A percentile compares a stretch with the other conserved stretches of the same genome.
Conservation (phyloP, 2,113 vertebrate genomes). For the Porphyrio hochstetteri region DNA sequence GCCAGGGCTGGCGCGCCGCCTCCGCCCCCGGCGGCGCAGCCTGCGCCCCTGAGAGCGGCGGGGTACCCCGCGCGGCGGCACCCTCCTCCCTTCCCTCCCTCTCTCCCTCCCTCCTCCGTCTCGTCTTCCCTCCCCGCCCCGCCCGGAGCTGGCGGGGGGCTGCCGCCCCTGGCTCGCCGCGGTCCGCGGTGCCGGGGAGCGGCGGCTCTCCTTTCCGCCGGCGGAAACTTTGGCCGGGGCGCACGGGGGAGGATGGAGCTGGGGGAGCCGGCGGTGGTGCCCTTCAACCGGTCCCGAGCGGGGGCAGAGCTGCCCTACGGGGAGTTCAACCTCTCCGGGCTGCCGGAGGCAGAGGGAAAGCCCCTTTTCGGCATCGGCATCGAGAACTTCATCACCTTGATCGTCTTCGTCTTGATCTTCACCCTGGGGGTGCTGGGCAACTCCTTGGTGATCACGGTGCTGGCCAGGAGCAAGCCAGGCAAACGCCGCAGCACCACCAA, state of each 20-base stretch:
- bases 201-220: neutral
- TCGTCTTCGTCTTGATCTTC: constrained; percentile 91
- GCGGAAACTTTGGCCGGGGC: neutral
- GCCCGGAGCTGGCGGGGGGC: neutral
- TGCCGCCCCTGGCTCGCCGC: neutral
- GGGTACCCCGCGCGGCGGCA: neutral
- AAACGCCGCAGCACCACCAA: constrained; percentile 92
- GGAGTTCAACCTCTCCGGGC: constrained; percentile 40
- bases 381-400: constrained; percentile 89
- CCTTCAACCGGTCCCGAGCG: constrained; percentile 58
- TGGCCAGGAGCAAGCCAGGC: constrained; percentile 87
- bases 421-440: constrained; percentile 91
- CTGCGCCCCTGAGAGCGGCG: neutral
- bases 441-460: constrained; percentile 92
- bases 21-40: neutral
- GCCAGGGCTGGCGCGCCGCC: neutral
- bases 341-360: neutral
- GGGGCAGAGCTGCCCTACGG: neutral
- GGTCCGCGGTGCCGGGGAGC: neutral
- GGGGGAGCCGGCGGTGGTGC: neutral
- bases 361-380: constrained; percentile 83
- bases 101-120: too few species aligned
- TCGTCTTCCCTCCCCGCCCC: neutral
- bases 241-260: constrained; percentile 63
- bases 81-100: too few species aligned